Conservation (phyloP, 2,888 invertebrate species). For the Rhingia rostrata region DNA sequence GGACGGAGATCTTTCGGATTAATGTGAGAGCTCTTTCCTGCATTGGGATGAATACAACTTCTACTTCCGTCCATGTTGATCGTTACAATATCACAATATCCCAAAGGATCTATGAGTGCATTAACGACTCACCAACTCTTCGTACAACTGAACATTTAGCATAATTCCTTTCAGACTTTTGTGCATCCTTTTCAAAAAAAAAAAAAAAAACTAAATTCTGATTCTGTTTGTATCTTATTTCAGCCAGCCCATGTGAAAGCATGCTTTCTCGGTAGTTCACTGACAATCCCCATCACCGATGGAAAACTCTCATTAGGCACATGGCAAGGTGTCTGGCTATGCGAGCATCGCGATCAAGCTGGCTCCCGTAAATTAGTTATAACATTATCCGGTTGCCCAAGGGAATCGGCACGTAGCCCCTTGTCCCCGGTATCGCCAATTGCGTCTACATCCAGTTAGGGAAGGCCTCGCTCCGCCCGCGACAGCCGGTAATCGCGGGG, state of each 20-base stretch:
- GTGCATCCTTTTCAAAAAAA: neutral
- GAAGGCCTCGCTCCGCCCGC: conserved; percentile 86
- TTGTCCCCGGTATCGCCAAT: conserved; percentile 92
- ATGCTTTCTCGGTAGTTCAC: conserved; percentile 96
- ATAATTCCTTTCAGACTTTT: neutral
- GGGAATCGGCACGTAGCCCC: conserved; percentile 93
- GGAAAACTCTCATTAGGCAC: conserved; percentile 97
- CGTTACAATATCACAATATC: too few species aligned
- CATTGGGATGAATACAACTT: too few species aligned
- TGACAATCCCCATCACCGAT: conserved; percentile 97
- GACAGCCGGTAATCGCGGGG: conserved; percentile 84
- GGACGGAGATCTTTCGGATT: too few species aligned
- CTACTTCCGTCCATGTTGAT: too few species aligned
- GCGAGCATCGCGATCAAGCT: conserved; percentile 98
- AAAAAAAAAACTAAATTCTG: neutral
- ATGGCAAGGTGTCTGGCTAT: conserved; percentile 99
- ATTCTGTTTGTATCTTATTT: conserved; percentile 23
- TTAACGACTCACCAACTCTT: too few species aligned
- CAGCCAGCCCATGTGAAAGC: conserved; percentile 99
- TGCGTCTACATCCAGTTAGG: conserved; percentile 96
- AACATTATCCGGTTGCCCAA: conserved; percentile 94
- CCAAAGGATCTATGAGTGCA: too few species aligned
- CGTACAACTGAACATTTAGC: conserved; percentile 86
- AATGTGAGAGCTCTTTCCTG: too few species aligned
- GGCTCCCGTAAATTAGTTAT: conserved; percentile 95